Percentiles rank a stretch among this genome's conserved stretches.
Evolutionary conservation across 2,797 vertebrate species (phyloP).

Genomic region (Xiphorhynchus erythropygius): DNA sequence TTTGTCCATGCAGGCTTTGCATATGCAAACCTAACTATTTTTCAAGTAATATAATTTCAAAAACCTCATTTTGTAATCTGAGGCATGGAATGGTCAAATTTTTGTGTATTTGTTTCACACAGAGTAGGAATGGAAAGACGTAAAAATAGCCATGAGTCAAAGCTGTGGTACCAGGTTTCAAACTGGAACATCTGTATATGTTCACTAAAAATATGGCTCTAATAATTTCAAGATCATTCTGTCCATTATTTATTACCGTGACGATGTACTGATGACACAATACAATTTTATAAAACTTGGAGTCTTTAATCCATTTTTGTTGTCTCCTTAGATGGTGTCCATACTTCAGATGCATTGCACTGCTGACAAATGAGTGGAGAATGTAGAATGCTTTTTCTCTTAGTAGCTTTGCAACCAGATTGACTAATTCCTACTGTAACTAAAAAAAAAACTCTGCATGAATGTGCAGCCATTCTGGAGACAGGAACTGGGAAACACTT

Average conservation of each 20-base stretch:
- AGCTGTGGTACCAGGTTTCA: background rate
- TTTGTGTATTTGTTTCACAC: background rate
- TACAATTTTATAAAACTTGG: background rate
- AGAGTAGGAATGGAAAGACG: background rate
- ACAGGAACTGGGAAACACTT: background rate
- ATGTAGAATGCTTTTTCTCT: background rate
- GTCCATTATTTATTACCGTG: slow-evolving; percentile 3
- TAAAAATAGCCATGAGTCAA: slow-evolving; percentile 25
- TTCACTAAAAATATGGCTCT: slow-evolving; percentile 37
- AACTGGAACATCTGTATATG: background rate
- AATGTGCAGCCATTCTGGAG: background rate
- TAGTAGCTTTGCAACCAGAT: background rate
- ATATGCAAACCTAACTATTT: background rate
- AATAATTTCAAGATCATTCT: slow-evolving; percentile 30
- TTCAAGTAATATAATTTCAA: background rate
- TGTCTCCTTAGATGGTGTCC: background rate
- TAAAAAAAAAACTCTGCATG: background rate
- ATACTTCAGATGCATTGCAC: background rate
- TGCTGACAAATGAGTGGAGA: background rate
- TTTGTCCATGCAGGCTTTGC: background rate
- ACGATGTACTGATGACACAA: background rate
- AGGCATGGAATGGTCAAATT: background rate
- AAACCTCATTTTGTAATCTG: background rate
- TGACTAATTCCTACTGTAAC: background rate
- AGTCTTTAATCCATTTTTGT: slow-evolving; percentile 1